Base-by-base conservation (phyloP, 1,140 invertebrate genomes). In the Conus betulinus region DNA sequence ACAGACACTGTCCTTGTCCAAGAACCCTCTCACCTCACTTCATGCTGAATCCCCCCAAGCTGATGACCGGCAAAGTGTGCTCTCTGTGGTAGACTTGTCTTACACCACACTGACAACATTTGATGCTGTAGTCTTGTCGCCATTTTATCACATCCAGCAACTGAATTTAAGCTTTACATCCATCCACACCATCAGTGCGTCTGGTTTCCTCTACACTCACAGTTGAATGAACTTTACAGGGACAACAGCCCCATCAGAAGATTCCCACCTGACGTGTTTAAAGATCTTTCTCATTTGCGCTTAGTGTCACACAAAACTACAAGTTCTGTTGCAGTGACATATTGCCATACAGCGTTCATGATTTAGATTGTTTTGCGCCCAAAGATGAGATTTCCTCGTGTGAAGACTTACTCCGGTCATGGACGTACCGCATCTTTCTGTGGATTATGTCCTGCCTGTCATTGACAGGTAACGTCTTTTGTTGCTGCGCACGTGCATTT, bases 321-420 rank as follows among this genome's bases (percentile, higher is more conserved):
- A 88, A 39, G 52, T 60, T 91, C 23, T 91, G 90, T 63, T 91
- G 90, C 71, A 57, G 57, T 20, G 82, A 87, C 10, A 78, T 82
- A 39, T 17, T n/a, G 5, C 67, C 79, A 6, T 27, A 85, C 23
- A 60, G 27, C 17, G 57, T 53, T 10, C 78, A 91, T 52, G n/a
- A 55, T 20, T 91, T 52, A 76, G 83, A 74, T 5, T 88, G 87
- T 27, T 27, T 55, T 25, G 82, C 87, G 8, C 87, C 87, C 5
- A 81, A 25, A 15, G 83, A 88, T 52, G 87, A 89, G 67, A 84
- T 92, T 53, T 92, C 91, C 15, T 92, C 91, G 5, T 92, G 91
- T 85, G 67, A 83, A n/a, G 87, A 92, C 57, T 63, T 92, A 39
- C 88, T 92, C 60, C 57, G 74, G 39, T 85, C 85, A 27, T 53